Conservation (phyloP, 2,888 invertebrate species). For the Ectemnius lituratus region DNA sequence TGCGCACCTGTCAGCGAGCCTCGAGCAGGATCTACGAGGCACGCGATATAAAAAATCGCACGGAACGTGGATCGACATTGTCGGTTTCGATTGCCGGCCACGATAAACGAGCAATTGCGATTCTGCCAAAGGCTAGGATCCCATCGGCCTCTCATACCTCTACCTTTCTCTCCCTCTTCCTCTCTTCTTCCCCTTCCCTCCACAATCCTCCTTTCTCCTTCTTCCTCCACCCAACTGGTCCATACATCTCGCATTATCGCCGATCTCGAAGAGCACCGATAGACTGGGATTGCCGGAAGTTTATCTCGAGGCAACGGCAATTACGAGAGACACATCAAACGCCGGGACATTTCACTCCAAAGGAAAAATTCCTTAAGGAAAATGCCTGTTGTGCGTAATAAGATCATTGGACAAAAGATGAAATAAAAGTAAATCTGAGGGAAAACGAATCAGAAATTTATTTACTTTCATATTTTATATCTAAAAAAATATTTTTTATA, state of each 20-base stretch:
- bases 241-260: conserved; percentile 29
- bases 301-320: too few species aligned
- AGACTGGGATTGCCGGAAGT: too few species aligned
- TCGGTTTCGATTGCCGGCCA: conserved; percentile 29
- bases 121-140: conserved; percentile 50
- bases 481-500: too few species aligned
- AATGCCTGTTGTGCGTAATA: too few species aligned
- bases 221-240: conserved; percentile 31
- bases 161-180: conserved; percentile 66
- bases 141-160: conserved; percentile 49
- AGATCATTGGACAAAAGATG: too few species aligned
- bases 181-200: conserved; percentile 38
- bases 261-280: conserved; percentile 29
- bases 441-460: too few species aligned
- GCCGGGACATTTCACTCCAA: too few species aligned
- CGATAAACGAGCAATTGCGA: conserved; percentile 55
- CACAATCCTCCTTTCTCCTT: conserved; percentile 57
- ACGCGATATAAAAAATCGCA: neutral
- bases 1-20: neutral
- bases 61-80: conserved; percentile 13
- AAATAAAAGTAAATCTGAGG: too few species aligned
- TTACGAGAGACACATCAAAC: too few species aligned
- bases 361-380: too few species aligned
- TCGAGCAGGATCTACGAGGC: neutral
- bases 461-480: too few species aligned